Conservation (phyloP, 1,140 invertebrate species). For the Drosophila bifasciata region DNA sequence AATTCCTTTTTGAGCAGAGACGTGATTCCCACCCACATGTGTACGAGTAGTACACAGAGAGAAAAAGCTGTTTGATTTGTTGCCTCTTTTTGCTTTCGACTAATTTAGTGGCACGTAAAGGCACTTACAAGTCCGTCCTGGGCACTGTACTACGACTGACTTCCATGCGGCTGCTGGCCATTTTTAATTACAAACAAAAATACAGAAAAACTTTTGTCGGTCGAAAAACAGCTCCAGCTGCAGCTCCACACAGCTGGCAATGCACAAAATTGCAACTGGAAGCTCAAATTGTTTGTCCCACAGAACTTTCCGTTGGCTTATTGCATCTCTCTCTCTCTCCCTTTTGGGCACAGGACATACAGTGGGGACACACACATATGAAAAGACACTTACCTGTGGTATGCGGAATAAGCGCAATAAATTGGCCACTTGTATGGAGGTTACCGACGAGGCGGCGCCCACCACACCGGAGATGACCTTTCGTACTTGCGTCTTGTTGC, state of each 20-base stretch:
- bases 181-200: slow-evolving; percentile 64
- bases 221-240: not conserved
- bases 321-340: not conserved
- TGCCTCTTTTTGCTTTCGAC: slow-evolving; percentile 10
- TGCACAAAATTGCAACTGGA: slow-evolving; percentile 21
- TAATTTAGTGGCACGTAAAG: slow-evolving; percentile 55
- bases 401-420: slow-evolving; percentile 96
- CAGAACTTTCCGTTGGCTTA: too few relatives aligned
- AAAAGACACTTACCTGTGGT: slow-evolving; percentile 90
- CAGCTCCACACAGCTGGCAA: not conserved
- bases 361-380: not conserved
- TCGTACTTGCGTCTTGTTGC: slow-evolving; percentile 92
- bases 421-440: slow-evolving; percentile 98
- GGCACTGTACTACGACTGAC: not conserved
- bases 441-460: slow-evolving; percentile 97
- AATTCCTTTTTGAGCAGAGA: slow-evolving; percentile 47
- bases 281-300: not conserved
- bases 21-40: slow-evolving; percentile 58
- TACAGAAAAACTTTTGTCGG: slow-evolving; percentile 22
- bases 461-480: slow-evolving; percentile 97
- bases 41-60: slow-evolving; percentile 11
- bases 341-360: not conserved
- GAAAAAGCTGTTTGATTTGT: slow-evolving; percentile 33
- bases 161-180: slow-evolving; percentile 25
- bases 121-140: slow-evolving; percentile 29